A percentile compares a stretch with the other conserved stretches of the same genome.
Conservation (phyloP, 2,113 vertebrate species). For the Zapornia atra region DNA sequence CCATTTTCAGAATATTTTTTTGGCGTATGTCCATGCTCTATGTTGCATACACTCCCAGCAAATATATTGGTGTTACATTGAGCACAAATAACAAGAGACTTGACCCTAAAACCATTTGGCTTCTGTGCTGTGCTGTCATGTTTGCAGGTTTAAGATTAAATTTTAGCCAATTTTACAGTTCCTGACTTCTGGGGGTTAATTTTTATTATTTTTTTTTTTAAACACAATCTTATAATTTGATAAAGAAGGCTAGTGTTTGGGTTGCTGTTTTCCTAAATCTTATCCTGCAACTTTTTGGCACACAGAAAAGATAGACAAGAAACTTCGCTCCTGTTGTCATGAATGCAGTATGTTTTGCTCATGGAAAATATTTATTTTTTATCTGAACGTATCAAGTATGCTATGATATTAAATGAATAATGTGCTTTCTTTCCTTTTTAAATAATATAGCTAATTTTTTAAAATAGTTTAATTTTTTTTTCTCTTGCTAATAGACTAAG, state of each 20-base stretch:
- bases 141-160: not conserved
- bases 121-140: not conserved
- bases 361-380: not conserved
- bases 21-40: not conserved
- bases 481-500: slow-evolving; percentile 39
- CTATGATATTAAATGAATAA: not conserved
- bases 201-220: not conserved
- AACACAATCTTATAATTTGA: not conserved
- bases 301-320: slow-evolving; percentile 51
- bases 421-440: slow-evolving; percentile 28
- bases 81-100: not conserved
- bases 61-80: not conserved
- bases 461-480: not conserved
- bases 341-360: slow-evolving; percentile 12
- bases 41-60: not conserved
- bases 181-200: not conserved
- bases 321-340: not conserved
- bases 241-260: not conserved
- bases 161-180: not conserved
- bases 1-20: not conserved
- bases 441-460: not conserved
- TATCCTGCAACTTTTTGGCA: slow-evolving; percentile 66
- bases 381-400: not conserved
- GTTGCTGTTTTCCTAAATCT: not conserved
- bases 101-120: not conserved